A percentile compares a stretch with the other conserved stretches of the same genome.
phyloP scores from a whole-genome alignment of 2,113 vertebrate species.

The Heterochromis multidens region DNA sequence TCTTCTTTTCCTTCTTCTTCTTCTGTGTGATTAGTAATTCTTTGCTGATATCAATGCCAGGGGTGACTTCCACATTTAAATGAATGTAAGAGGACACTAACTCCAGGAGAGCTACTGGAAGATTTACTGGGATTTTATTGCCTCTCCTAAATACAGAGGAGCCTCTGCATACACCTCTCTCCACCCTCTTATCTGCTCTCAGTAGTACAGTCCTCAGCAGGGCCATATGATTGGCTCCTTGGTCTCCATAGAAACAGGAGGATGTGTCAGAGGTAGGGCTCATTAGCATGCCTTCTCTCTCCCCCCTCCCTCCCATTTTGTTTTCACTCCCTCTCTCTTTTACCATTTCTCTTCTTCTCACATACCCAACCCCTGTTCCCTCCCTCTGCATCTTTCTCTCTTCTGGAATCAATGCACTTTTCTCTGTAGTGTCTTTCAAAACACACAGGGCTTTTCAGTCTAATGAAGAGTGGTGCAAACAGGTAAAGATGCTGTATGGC shows the following conservation, averaged over 20 bases:
- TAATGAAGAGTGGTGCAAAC: neutral
- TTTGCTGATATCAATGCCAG: neutral
- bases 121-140: neutral
- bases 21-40: neutral
- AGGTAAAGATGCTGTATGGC: conserved; percentile 21
- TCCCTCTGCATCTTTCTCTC: conserved; percentile 12
- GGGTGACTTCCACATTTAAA: neutral
- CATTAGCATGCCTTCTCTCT: conserved; percentile 60
- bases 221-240: conserved; percentile 72
- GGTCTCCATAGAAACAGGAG: conserved; percentile 82
- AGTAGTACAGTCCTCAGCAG: conserved; percentile 71
- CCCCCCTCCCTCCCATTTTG: conserved; percentile 42
- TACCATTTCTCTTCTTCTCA: conserved; percentile 38
- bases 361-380: neutral
- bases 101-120: neutral
- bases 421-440: conserved; percentile 40
- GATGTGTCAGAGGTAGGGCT: conserved; percentile 77
- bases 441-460: conserved; percentile 18
- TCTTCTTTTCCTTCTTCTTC: neutral
- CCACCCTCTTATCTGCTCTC: conserved; percentile 61
- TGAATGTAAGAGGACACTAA: neutral
- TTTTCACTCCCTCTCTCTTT: conserved; percentile 33
- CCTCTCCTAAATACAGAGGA: conserved; percentile 13
- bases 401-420: conserved; percentile 49
- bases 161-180: conserved; percentile 29